Conservation (phyloP, 1,140 invertebrate genomes). For the Anthonomus grandis region DNA sequence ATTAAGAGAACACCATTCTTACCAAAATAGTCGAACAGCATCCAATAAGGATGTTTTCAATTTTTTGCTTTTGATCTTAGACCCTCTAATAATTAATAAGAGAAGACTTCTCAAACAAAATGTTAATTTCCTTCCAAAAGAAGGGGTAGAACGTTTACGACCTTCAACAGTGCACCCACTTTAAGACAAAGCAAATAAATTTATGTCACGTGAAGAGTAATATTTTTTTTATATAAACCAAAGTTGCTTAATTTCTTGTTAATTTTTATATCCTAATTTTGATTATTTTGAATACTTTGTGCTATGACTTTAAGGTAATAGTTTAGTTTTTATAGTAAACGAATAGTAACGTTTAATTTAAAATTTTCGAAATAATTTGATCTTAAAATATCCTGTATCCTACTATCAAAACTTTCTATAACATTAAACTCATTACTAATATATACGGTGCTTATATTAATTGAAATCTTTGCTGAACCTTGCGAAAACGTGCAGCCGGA, state of each 20-base stretch:
- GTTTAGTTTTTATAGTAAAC: not conserved
- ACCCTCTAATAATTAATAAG: not conserved
- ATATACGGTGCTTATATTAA: too few relatives aligned
- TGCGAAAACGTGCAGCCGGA: too few relatives aligned
- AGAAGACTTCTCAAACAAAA: too few relatives aligned
- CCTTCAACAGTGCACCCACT: not conserved
- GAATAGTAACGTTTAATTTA: not conserved
- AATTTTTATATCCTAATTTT: not conserved
- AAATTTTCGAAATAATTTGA: too few relatives aligned
- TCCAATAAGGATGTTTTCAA: too few relatives aligned
- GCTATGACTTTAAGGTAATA: not conserved
- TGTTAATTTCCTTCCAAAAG: too few relatives aligned
- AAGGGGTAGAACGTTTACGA: not conserved
- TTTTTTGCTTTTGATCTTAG: not conserved
- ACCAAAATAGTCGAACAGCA: too few relatives aligned
- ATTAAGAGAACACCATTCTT: too few relatives aligned
- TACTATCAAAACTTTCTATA: too few relatives aligned
- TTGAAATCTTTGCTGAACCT: too few relatives aligned
- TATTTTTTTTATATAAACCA: not conserved
- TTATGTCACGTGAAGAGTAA: not conserved
- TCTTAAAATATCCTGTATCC: too few relatives aligned
- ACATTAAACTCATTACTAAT: too few relatives aligned
- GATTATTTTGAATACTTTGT: not conserved
- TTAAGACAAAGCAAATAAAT: not conserved
- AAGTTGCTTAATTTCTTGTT: not conserved